Evolutionary conservation across 2,888 invertebrate species (phyloP).

Genomic region (Melolontha melolontha): DNA sequence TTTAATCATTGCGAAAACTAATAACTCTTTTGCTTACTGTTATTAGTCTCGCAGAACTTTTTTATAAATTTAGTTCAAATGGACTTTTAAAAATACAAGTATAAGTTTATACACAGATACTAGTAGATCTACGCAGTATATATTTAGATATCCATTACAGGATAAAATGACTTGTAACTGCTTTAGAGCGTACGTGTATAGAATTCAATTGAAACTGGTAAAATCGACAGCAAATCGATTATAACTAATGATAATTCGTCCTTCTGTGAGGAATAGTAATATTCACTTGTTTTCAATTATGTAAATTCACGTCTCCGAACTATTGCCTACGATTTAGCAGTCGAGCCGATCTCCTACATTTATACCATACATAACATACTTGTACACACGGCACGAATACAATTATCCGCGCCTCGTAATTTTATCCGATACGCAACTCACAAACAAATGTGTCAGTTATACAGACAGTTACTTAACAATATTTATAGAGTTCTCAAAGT

Average conservation of each 20-base stretch:
- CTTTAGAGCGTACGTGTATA: no score
- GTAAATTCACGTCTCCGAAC: conserved; percentile 27
- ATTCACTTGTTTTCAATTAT: conserved; percentile 35
- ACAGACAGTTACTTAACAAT: conserved; percentile 28
- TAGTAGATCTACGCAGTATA: no score
- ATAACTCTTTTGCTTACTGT: no score
- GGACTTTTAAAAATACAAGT: no score
- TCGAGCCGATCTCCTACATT: conserved; percentile 8
- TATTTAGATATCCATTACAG: no score
- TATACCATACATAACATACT: not conserved
- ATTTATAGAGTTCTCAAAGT: conserved; percentile 29
- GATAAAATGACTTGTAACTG: no score
- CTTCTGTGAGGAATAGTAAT: conserved; percentile 30
- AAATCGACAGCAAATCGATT: conserved; percentile 23
- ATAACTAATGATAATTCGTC: conserved; percentile 31
- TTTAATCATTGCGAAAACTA: no score
- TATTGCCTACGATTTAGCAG: conserved; percentile 13
- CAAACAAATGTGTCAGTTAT: conserved; percentile 38
- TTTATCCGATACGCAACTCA: conserved; percentile 32
- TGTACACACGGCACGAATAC: conserved; percentile 29
- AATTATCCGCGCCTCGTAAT: conserved; percentile 33
- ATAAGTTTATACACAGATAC: no score
- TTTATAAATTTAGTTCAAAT: no score
- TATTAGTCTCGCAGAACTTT: no score
- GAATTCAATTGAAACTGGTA: not conserved